Base-by-base conservation (phyloP, 2,797 vertebrate species). In the Hoplostethus mediterraneus region DNA sequence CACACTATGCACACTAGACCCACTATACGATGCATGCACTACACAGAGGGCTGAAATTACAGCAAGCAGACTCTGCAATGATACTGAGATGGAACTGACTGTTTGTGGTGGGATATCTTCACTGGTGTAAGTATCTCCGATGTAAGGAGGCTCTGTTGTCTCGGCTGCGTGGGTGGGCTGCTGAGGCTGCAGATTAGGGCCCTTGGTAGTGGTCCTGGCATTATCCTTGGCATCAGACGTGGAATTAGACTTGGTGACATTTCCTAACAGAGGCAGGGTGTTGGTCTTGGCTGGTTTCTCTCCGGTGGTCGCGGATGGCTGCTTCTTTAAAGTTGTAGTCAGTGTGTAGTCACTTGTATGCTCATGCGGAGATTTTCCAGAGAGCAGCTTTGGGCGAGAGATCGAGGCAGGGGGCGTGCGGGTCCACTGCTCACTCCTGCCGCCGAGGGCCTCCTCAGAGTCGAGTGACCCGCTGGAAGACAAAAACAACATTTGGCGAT, bases 81-180 rank as follows among this genome's bases (percentile, higher is more conserved):
- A 14, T 6, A 3, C 14, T 14, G n/a, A 42, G n/a, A 17, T 5
- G 28, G 8, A 5, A 87, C 93, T 94, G 75, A 95, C 95, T 0
- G 91, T 92, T 63, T 73, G 80, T 10, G 55, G 63, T 6, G 78
- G 52, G 57, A 62, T 0, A 0, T 90, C 75, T 3, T 94, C 93
- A 0, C 9, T 83, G 67, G 75, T 72, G 65, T 96, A 95, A 0
- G 5, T 3, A 71, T 95, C 94, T 58, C 95, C 95, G 0, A 94
- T 88, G 80, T 77, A 94, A 16, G 90, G 58, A 0, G 77, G 71
- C 44, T 90, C 83, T 0, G 79, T 90, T 0, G 80, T 12, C 14
- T 64, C 3, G 16, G 14, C 5, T 1, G 54, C 11, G 14, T 17
- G 16, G 0, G 49, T 13, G 53, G 59, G 17, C 11, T 0, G 40